Evolutionary conservation across 2,797 vertebrate species (phyloP), one percentile per base, ranked within the genome.

Genomic region (Sebastes cheni): DNA sequence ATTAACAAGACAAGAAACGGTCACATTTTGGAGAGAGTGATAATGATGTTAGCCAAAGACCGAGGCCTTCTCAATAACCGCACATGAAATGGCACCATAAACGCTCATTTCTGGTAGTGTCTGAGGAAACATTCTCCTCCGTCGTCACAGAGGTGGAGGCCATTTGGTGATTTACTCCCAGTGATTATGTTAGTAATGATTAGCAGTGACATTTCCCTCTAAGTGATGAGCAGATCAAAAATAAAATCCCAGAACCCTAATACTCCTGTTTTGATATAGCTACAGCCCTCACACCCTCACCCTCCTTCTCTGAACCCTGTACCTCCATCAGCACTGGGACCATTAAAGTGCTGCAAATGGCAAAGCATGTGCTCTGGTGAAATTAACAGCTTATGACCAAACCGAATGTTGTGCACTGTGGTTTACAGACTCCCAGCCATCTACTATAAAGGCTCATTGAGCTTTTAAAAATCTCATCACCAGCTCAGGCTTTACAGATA

Each of bases 141-240:
- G 6, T 8, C 8, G 14, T 30, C 80, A 39, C 67, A 71, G 67
- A 72, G 67, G 42, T 79, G 77, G 67, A 68, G 62, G 55, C 76
- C 69, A 55, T 69, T 30, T 68, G 66, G 61, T 86, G 69, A 89
- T 81, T 86, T 46, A 60, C 16, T 81, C 72, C 32, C 64, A 56
- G 25, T 70, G 68, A 89, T 84, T 61, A 55, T 74, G 66, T 80
- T 82, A 64, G 79, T 50, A 84, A 86, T 82, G 25, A 90, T 86
- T 77, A 77, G 66, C 25, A 1, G 14, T 88, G 80, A 80, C 81
- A 83, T 91, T 91, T 89, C 59, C 32, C 36, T 77, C 9, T 2
- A 2, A 58, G 55, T 75, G 52, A 84, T 46, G n/a, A 84, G 55
- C 66, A 23, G 60, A 75, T 75, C 36, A 30, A 66, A 50, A 72